These are phyloP conservation scores for Puma concolor DNA, from an alignment of 2,113 vertebrate genomes.

Conservation along the genomic window DNA sequence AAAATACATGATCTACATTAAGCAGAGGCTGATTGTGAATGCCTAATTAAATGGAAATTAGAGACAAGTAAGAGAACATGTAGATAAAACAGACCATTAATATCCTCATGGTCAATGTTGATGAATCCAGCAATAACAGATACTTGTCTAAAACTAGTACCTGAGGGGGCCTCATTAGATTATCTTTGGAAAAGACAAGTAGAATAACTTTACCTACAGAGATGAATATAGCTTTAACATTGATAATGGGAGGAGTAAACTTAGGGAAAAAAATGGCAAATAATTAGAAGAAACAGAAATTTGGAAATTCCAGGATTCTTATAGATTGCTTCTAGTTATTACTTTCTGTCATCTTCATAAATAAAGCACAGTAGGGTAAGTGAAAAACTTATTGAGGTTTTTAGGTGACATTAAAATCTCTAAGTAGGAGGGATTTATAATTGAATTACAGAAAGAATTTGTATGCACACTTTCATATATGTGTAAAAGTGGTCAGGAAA, in stretches of 20 bases:
- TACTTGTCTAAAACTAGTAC: background rate
- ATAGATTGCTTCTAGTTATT: background rate
- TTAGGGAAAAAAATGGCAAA: background rate
- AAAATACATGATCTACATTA: background rate
- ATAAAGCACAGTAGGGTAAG: background rate
- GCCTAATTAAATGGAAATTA: background rate
- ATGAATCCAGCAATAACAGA: background rate
- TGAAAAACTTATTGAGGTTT: background rate
- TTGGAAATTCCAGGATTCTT: background rate
- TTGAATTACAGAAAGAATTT: background rate
- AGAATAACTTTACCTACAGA: background rate
- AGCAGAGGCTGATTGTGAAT: background rate
- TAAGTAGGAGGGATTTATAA: background rate
- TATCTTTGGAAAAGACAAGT: background rate
- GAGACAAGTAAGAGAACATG: background rate
- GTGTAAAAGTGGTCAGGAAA: background rate
- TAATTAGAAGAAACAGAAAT: background rate
- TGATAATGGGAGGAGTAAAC: background rate
- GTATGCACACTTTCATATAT: background rate
- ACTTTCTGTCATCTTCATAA: background rate
- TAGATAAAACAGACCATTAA: background rate
- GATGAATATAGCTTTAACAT: background rate
- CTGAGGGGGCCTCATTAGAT: background rate
- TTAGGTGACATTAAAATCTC: background rate
- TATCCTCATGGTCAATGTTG: background rate